Evolutionary conservation across 1,140 invertebrate species (phyloP).

Genomic region (Nephila pilipes): DNA sequence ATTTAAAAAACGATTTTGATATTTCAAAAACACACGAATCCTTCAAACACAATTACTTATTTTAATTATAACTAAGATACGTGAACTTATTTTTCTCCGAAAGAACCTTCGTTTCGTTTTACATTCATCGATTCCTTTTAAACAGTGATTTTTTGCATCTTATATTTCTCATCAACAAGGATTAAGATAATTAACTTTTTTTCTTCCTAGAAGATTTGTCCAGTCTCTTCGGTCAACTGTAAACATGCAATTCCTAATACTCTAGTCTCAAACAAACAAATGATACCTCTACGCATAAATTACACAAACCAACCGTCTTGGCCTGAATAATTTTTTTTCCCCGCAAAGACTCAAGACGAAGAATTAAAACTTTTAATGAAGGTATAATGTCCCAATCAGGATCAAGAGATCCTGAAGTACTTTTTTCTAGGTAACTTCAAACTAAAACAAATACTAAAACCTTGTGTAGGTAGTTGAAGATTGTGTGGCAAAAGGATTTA

Average conservation of each 20-base stretch:
- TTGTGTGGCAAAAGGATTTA: neutral
- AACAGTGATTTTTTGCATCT: no score
- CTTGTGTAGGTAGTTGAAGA: neutral
- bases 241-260: neutral
- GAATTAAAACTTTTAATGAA: constrained; percentile 37
- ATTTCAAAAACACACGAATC: no score
- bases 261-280: neutral
- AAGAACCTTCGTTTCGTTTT: no score
- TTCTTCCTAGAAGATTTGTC: neutral
- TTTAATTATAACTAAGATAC: no score
- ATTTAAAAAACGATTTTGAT: no score
- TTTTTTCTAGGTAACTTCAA: neutral
- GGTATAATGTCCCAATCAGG: neutral
- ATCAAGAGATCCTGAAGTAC: neutral
- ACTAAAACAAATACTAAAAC: neutral
- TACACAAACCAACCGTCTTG: neutral
- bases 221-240: neutral
- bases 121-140: no score
- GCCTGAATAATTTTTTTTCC: neutral
- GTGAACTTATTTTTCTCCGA: no score
- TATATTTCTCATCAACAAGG: no score
- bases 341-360: neutral
- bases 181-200: no score
- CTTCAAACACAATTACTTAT: no score
- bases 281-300: neutral